Evolutionary conservation across 2,113 vertebrate species (phyloP).

Genomic region (Narcine bancroftii): DNA sequence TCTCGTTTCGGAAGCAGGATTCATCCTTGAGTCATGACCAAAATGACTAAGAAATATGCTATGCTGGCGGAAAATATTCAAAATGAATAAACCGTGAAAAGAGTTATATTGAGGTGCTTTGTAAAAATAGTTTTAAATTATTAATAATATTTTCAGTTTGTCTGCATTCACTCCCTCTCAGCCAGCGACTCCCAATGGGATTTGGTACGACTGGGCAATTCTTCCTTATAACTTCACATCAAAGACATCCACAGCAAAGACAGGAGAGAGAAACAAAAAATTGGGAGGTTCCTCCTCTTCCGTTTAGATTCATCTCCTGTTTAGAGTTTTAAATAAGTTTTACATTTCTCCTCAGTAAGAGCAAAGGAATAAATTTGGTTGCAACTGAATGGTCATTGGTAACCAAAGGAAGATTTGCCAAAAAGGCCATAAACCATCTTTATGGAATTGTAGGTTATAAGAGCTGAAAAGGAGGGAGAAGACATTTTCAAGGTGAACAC

Average conservation of each 20-base stretch:
- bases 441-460: background rate
- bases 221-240: too few relatives aligned
- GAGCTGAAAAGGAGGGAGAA: background rate
- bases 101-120: too few relatives aligned
- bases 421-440: background rate
- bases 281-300: background rate
- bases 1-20: too few relatives aligned
- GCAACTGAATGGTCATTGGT: background rate
- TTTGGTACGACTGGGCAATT: too few relatives aligned
- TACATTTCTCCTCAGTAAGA: background rate
- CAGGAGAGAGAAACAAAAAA: background rate
- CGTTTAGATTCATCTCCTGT: background rate
- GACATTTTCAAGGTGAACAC: background rate
- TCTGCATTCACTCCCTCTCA: too few relatives aligned
- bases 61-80: too few relatives aligned
- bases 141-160: too few relatives aligned
- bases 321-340: background rate
- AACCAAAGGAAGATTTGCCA: background rate
- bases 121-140: too few relatives aligned
- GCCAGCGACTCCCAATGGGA: too few relatives aligned
- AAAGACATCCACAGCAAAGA: background rate
- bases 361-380: slow-evolving; percentile 19
- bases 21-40: too few relatives aligned
- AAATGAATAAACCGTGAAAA: too few relatives aligned
- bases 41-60: too few relatives aligned